phyloP scores from a whole-genome alignment of 1,140 invertebrate genomes.

The Plutomurus gul region DNA sequence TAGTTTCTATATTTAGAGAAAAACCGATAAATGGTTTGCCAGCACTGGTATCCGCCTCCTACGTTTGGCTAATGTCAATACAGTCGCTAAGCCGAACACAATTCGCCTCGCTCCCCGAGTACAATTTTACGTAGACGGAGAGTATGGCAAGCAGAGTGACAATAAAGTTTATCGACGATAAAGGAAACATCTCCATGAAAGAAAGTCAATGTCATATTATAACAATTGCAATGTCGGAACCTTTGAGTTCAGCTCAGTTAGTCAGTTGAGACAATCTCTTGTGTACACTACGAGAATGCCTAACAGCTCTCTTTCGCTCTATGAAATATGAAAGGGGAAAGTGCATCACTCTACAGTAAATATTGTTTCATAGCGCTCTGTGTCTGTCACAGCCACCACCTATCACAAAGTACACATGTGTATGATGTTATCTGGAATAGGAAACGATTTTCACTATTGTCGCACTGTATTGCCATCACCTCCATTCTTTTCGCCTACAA shows the following conservation, averaged over 20 bases:
- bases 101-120: not conserved
- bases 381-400: not conserved
- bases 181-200: not conserved
- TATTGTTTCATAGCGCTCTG: not conserved
- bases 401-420: no score
- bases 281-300: no score
- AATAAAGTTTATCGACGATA: not conserved
- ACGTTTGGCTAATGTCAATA: no score
- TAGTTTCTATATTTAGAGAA: no score
- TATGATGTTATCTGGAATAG: no score
- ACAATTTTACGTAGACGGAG: not conserved
- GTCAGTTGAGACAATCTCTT: no score
- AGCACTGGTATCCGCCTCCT: no score
- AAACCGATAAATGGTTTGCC: no score
- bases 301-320: not conserved
- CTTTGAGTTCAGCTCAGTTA: not conserved
- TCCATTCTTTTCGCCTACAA: no score
- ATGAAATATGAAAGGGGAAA: slow-evolving; percentile 10
- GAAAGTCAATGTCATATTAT: not conserved
- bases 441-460: no score
- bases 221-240: slow-evolving; percentile 15
- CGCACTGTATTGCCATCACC: no score
- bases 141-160: no score
- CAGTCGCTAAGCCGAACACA: not conserved
- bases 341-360: not conserved